Base-by-base conservation (phyloP, 1,140 invertebrate species). In the Scaptomyza graminum region DNA sequence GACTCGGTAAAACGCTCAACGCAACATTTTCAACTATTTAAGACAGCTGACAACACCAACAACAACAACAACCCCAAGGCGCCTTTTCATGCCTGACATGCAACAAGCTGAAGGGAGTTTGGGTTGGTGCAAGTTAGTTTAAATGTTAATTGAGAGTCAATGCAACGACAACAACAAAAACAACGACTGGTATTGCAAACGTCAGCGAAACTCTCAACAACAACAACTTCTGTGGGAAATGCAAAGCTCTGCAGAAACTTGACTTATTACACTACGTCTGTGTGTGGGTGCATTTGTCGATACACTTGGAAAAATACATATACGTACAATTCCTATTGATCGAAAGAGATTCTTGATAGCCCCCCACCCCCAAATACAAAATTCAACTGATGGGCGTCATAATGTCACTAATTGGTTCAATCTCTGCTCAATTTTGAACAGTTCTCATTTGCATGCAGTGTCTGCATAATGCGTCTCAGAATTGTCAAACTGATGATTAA, bases 81-180 rank as follows among this genome's bases (percentile, higher is more conserved):
- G 41, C 18, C 59, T 55, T 63, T 62, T 54, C 25, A n/a, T n/a
- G 41, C 11, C 18, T 34, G 25, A 22, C 9, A 55, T 37, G 8
- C 18, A 34, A 34, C 12, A 39, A 13, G 3, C 6, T 31, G n/a
- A 25, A 11, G 3, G 6, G 15, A 4, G 12, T 13, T 0, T 6
- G 39, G 31, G 0, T 34, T 34, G 25, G 7, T 16, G 39, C 22
- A 6, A 22, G 44, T 63, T 67, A 63, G 70, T 39, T 73, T 68
- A 73, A 76, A 68, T 74, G 74, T 87, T 81, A 81, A 85, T 77
- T 49, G 72, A 75, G 72, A 72, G 74, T 49, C 75, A 69, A 74
- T 79, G 56, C 59, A 69, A 50, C 55, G 62, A 62, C 49, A 63
- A 49, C 67, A 62, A 18, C 5, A 25, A 5, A 25, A 7, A 79